These are phyloP conservation scores for Nothoprocta pentlandii DNA, from an alignment of 2,113 vertebrate genomes.

Conservation along the genomic window DNA sequence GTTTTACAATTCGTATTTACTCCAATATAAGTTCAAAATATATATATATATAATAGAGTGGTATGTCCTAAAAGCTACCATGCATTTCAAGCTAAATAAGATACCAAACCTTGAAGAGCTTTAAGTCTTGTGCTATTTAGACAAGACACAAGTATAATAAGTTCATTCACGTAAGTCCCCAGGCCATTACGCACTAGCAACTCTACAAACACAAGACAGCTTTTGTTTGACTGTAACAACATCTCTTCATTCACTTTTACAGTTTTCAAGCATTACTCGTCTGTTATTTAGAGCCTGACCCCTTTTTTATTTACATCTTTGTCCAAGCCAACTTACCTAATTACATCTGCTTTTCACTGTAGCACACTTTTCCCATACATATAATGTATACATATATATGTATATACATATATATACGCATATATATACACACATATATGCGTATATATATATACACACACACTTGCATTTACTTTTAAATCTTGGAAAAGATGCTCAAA, in stretches of 20 bases:
- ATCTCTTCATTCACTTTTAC: background rate
- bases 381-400: rapidly evolving
- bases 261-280: background rate
- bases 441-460: rapidly evolving
- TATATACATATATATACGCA: too few relatives aligned
- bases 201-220: background rate
- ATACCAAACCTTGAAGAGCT: background rate
- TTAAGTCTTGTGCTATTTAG: background rate
- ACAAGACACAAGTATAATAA: background rate
- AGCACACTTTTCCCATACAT: background rate
- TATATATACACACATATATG: rapidly evolving
- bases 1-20: background rate
- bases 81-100: background rate
- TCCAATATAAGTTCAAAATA: background rate
- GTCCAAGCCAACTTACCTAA: background rate
- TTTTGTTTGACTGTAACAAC: background rate
- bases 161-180: background rate
- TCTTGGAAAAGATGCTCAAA: background rate
- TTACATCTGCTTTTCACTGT: background rate
- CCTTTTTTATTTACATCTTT: background rate
- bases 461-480: background rate
- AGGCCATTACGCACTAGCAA: background rate
- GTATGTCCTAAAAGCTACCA: background rate
- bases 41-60: rapidly evolving
- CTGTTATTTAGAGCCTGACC: background rate